Evolutionary conservation across 2,888 invertebrate genomes (phyloP).

Genomic region (Watsonalla binaria): DNA sequence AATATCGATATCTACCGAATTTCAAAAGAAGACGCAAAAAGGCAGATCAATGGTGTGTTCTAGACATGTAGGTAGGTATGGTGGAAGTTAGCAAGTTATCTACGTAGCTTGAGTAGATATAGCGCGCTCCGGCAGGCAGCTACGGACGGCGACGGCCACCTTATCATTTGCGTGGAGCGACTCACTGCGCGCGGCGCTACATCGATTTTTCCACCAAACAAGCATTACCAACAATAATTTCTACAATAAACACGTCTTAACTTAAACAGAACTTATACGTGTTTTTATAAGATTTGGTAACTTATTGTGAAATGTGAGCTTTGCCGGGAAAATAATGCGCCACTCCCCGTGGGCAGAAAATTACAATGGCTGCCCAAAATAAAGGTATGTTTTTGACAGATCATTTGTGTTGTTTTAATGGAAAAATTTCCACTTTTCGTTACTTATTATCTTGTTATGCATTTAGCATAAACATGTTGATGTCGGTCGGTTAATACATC

Average conservation of each 20-base stretch:
- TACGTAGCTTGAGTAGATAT: conserved; percentile 24
- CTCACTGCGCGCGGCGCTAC: conserved; percentile 65
- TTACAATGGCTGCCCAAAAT: conserved; percentile 67
- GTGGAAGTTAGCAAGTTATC: conserved; percentile 28
- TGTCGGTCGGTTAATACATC: conserved; percentile 32
- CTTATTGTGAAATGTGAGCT: conserved; percentile 47
- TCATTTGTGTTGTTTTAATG: conserved; percentile 10
- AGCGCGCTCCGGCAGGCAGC: conserved; percentile 23
- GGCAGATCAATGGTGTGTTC: conserved; percentile 10
- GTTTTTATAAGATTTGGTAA: conserved; percentile 22
- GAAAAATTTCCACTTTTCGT: conserved; percentile 6
- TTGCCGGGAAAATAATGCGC: conserved; percentile 53
- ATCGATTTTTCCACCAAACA: conserved; percentile 73
- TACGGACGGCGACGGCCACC: conserved; percentile 13
- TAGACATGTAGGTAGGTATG: conserved; percentile 5
- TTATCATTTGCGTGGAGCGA: conserved; percentile 57
- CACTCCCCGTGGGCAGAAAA: conserved; percentile 38
- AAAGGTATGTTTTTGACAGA: conserved; percentile 49
- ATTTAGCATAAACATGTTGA: conserved; percentile 20
- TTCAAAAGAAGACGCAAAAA: conserved; percentile 5
- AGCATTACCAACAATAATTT: conserved; percentile 60
- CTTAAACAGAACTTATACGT: conserved; percentile 32
- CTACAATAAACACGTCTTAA: conserved; percentile 62
- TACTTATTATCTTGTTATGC: conserved; percentile 19
- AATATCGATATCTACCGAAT: background rate